phyloP scores from a whole-genome alignment of 2,113 vertebrate genomes.

The Siniperca chuatsi region DNA sequence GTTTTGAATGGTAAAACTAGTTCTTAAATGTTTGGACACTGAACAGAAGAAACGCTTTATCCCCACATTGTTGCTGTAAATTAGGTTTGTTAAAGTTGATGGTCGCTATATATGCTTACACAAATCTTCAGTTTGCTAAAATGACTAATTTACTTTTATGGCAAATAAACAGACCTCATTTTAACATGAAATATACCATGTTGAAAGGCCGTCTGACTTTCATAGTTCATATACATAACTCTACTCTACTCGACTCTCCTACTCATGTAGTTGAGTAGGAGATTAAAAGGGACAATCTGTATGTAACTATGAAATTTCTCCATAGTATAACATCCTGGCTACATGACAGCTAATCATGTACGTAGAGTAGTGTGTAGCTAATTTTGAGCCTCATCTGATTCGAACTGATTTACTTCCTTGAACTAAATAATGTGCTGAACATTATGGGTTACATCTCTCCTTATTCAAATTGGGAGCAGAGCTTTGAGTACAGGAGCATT shows the following conservation, averaged over 20 bases:
- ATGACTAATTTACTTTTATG: not conserved
- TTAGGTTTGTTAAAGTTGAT: not conserved
- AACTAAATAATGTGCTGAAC: not conserved
- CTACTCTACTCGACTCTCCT: no score
- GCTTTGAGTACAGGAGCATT: constrained; percentile 7
- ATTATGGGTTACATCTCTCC: not conserved
- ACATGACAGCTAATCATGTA: not conserved
- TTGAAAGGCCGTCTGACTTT: not conserved
- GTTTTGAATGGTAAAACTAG: not conserved
- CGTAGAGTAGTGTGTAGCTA: not conserved
- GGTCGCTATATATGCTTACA: not conserved
- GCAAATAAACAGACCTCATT: not conserved
- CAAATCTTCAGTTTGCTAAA: not conserved
- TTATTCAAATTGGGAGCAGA: not conserved
- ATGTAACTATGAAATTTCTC: not conserved
- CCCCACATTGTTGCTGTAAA: not conserved
- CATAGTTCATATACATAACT: not conserved
- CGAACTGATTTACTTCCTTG: not conserved
- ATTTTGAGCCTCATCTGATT: not conserved
- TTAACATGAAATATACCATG: not conserved
- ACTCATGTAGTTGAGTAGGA: not conserved
- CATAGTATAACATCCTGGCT: not conserved
- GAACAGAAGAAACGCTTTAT: not conserved
- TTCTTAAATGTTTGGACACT: not conserved
- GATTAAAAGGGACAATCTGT: not conserved